These are phyloP conservation scores for Hippopotamyrus pictus DNA, from an alignment of 2,797 vertebrate species.

Conservation along the genomic window DNA sequence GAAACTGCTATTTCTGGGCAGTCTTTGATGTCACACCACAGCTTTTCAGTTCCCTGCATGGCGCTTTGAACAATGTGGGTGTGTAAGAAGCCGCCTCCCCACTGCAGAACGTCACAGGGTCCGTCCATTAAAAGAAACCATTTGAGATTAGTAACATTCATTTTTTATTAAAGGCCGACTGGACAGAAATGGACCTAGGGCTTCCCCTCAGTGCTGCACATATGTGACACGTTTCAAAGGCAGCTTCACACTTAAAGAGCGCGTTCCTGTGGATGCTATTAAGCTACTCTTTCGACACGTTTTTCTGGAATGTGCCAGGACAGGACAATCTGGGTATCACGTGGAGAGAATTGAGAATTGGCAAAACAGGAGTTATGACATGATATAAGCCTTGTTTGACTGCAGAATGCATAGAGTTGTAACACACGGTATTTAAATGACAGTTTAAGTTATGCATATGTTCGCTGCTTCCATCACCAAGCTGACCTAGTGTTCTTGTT, in stretches of 20 bases:
- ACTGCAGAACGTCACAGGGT: background rate
- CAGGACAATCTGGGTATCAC: background rate
- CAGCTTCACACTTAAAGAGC: background rate
- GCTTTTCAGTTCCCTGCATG: background rate
- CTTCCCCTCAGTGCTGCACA: background rate
- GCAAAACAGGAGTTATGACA: background rate
- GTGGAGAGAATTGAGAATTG: background rate
- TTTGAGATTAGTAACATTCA: background rate
- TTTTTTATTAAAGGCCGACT: background rate
- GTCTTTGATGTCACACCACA: constrained; percentile 9
- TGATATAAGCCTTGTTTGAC: background rate
- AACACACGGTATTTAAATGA: background rate
- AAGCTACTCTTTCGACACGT: background rate
- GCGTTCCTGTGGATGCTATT: background rate
- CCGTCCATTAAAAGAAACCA: background rate
- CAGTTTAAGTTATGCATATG: background rate
- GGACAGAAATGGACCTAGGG: background rate
- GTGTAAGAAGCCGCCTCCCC: background rate
- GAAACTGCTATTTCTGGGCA: background rate
- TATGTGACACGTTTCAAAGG: constrained; percentile 5
- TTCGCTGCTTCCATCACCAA: background rate
- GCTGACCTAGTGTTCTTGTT: background rate
- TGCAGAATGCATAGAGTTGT: background rate
- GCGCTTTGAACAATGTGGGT: background rate
- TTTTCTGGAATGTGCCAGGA: background rate